Base-by-base conservation (phyloP, 1,140 invertebrate species). In the Drosophila repleta region DNA sequence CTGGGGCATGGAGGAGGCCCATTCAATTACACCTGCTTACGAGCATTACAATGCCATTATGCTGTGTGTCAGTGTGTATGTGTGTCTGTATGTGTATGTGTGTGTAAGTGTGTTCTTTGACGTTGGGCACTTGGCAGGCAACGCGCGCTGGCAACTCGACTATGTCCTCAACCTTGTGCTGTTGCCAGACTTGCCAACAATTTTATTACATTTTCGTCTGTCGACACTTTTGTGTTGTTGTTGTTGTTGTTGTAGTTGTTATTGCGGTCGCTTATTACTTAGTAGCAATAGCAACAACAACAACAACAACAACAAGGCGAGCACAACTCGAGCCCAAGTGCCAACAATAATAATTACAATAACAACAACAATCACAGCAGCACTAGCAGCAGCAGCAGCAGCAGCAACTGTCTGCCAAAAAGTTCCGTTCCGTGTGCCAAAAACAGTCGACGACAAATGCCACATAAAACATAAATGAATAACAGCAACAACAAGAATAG, bases 1-100 rank as follows among this genome's bases (percentile, higher is more conserved):
- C 11, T 7, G 15, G 13, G 13, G 41, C 64, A 11, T 29, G 52
- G 15, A 55, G 63, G 60, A 57, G 62, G 65, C 55, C 77, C 82
- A 85, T 85, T 85, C 82, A 85, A 85, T 85, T 85, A 85, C 81
- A 85, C 81, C 82, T 85, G 81, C 82, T 85, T 85, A 74, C 77
- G 61, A 77, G 74, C 74, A 67, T 76, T 73, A 76, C 69, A 73
- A 66, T 45, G 37, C 68, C 68, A 72, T 72, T 71, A 71, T 35
- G 48, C 26, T 24, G 41, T 60, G 60, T 60, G 39, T 57, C n/a
- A n/a, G 37, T 45, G 13, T 56, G 39, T 24, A 49, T 60, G 63
- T 60, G 32, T 53, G 39, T 49, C 10, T 60, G 53, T 72, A 55
- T 57, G 43, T 32, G 51, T 43, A 49, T 45, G 41, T 21, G 21